Base-by-base conservation (phyloP, 2,888 invertebrate species). In the Beris morrisii region DNA sequence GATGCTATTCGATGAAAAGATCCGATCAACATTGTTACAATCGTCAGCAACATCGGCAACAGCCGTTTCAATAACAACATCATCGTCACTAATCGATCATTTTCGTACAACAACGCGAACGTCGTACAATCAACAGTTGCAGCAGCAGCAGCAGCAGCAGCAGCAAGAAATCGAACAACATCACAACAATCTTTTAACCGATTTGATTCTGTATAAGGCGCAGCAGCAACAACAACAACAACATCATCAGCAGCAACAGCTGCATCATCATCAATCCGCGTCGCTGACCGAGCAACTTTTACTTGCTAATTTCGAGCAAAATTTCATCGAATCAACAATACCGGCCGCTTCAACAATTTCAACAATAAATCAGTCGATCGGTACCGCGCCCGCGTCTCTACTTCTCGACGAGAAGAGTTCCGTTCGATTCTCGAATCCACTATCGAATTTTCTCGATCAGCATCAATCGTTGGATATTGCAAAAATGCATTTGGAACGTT, bases 401-500 rank as follows among this genome's bases (percentile, higher is more conserved):
- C 52, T 61, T 3, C 22, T 50, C 4, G 61, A 61, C 38, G 61
- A 61, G 13, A 52, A 38, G n/a, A 48, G 38, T 22, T 50, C 61
- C 7, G 6, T 56, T 4, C 46, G 55, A 15, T 69, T 64, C 65
- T 65, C 71, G n/a, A 72, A 75, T 32, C 73, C 73, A 7, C 69
- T 72, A 13, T 68, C 73, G 4, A 75, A 76, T 67, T 77, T 78
- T 64, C 72, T 73, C 4, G 75, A 76, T 55, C 76, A 78, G 45
- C 77, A 78, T 65, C 75, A 73, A 44, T 72, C 75, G 4, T 67
- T 81, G 7, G 77, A 77, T 65, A 77, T 80, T 15, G 75, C 77
- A 4, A 79, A 77, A 65, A 81, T 78, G 70, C 78, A 79, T 59
- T 69, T 79, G 5, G 78, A 77, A 66, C 74, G 75, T 30, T 76